These are phyloP conservation scores for Sphenopsis melanotis DNA, from an alignment of 2,797 vertebrate species.

Conservation along the genomic window DNA sequence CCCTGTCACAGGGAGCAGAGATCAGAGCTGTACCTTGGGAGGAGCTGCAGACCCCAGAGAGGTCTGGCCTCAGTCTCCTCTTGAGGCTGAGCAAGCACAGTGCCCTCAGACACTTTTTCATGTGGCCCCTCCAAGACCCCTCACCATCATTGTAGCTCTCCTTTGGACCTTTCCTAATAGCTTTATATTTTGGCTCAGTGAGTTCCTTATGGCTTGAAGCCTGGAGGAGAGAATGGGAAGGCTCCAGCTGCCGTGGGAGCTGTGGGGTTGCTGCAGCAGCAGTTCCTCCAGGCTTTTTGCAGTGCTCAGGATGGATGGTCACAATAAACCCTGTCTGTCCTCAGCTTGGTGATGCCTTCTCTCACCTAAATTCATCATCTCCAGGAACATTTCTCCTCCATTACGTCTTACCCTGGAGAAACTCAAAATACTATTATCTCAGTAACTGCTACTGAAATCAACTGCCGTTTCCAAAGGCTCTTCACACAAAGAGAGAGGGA, in stretches of 20 bases:
- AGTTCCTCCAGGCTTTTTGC: neutral
- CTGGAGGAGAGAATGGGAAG: fast-evolving
- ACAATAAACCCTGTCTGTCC: neutral
- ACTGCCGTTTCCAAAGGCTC: neutral
- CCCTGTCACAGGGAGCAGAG: neutral
- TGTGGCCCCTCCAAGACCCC: neutral
- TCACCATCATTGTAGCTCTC: neutral
- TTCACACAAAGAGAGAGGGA: neutral
- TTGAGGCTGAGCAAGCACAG: neutral
- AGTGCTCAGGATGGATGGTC: neutral
- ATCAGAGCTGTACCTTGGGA: fast-evolving
- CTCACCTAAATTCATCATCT: neutral
- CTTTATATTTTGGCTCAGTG: neutral
- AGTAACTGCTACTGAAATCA: neutral
- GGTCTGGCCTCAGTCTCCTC: neutral
- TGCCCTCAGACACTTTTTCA: neutral
- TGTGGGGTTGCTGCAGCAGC: neutral
- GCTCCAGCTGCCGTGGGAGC: neutral
- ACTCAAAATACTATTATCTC: neutral
- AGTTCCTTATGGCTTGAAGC: neutral
- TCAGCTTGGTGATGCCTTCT: neutral
- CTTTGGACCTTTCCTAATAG: neutral
- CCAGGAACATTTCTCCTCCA: neutral
- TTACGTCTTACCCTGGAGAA: neutral
- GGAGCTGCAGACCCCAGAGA: neutral